Evolutionary conservation across 2,888 invertebrate species (phyloP), one percentile per base, ranked within the genome.

Genomic region (Mechanitis mazaeus): DNA sequence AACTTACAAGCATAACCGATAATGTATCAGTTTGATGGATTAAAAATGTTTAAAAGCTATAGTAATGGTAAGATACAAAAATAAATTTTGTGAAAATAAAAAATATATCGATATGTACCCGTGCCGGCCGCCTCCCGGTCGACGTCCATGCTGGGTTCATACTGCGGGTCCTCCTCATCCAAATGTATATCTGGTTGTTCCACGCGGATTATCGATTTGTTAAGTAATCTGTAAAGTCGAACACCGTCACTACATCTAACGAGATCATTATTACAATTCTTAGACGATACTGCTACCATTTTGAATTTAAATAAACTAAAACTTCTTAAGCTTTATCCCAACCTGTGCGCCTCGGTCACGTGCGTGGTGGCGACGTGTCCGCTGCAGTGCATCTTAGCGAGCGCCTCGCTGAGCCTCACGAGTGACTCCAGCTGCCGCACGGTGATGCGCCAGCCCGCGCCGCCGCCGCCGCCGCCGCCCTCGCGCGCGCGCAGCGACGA

Each of bases 101-200:
- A 35, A 35, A 6, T 35, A 35, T 35, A 5, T 59, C 59, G 20
- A 20, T 1, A 35, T 58, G 74, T 74, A 58, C 78, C 66, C 53
- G 71, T 65, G 33, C 70, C 71, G 28, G 71, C 86, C 3, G 84
- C 75, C 5, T 92, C 92, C 35, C 92, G 90, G 20, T 93, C 92
- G 1, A 93, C 92, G 20, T 92, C 91, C 84, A 91, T 87, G 47
- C 84, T 83, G 1, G 91, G 90, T 62, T 91, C 91, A 42, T 82
- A 83, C 63, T 86, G 83, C 1, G 90, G 83, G 28, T 93, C 93
- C 46, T 96, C 96, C 64, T 96, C 97, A 59, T 96, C 96, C 66
- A 99, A 87, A 78, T 97, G 95, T 58, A 99, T 97, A 79, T 99
- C 99, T 0, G 99, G 98, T 76, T 98, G 98, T 75, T 99, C 99